phyloP scores from a whole-genome alignment of 2,797 vertebrate species.

The Anableps anableps region DNA sequence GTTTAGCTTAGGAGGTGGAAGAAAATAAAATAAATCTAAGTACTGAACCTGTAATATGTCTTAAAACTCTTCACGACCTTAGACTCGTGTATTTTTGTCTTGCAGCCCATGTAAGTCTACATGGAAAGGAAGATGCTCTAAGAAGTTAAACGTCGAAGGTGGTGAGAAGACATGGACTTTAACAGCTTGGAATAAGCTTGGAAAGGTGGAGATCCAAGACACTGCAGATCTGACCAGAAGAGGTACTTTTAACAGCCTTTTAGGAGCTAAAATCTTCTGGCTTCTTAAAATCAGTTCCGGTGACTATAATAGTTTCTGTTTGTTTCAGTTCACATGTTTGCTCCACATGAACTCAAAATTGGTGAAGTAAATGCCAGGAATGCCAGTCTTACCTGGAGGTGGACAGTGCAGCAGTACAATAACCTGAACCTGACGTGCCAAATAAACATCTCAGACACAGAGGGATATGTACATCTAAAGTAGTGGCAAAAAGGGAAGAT shows the following conservation, averaged over 20 bases:
- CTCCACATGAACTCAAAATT: slow-evolving; percentile 20
- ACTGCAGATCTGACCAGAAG: slow-evolving; percentile 63
- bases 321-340: slow-evolving; percentile 62
- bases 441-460: slow-evolving; percentile 23
- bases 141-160: background rate
- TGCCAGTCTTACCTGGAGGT: slow-evolving; percentile 65
- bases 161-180: slow-evolving; percentile 70
- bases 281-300: background rate
- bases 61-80: background rate
- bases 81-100: background rate
- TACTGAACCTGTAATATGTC: too few relatives aligned
- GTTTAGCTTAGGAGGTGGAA: too few relatives aligned
- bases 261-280: accelerated
- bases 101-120: background rate
- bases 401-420: slow-evolving; percentile 29
- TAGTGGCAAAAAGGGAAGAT: slow-evolving; percentile 40
- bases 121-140: background rate
- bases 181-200: slow-evolving; percentile 51
- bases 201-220: slow-evolving; percentile 57
- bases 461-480: slow-evolving; percentile 17
- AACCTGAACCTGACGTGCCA: slow-evolving; percentile 65
- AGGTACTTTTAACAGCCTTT: slow-evolving; percentile 52
- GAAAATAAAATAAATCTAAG: too few relatives aligned
- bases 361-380: slow-evolving; percentile 45
- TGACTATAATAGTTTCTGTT: background rate